Evolutionary conservation across 2,797 vertebrate genomes (phyloP), one percentile per base, ranked within the genome.

Genomic region (Sparidentex hasta): DNA sequence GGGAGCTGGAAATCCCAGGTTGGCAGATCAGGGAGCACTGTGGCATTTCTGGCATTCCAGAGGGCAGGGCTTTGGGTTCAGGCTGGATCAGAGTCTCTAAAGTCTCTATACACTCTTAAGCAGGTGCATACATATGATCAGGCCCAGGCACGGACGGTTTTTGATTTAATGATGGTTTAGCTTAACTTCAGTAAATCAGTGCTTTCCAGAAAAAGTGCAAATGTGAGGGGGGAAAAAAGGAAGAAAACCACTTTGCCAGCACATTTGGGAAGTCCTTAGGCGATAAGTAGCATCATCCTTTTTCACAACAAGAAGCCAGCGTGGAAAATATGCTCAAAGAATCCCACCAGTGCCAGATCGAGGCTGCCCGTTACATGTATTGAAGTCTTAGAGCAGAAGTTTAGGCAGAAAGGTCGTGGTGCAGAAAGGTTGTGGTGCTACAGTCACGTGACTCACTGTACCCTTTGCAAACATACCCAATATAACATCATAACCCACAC

Each of bases 41-140:
- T 50, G 74, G 74, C 80, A 87, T 92, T 73, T 90, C 85, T 90
- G 55, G 56, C 83, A 93, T 93, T 92, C 90, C 85, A 77, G 44
- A 48, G 78, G 43, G 21, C 33, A 79, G 84, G 78, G 77, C 73
- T 84, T 75, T 56, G 74, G 68, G 81, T 85, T 88, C 72, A 80
- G 56, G 48, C 85, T 21, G 51, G 86, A 84, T 88, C 78, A 80
- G 47, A 65, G 50, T 68, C 72, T 78, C 25, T 57, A 4, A 68
- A 74, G 55, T 17, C 73, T 83, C 55, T 51, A 29, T 23, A 56
- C 1, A 5, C 65, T 78, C 56, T 43, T 20, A 74, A 78, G 64
- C 68, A 82, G 20, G 11, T 72, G 55, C n/a, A 67, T 23, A 27
- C 63, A 80, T 44, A 74, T 59, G 47, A 65, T 69, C 46, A 57